Conservation (phyloP, 2,888 invertebrate species). For the Argyra leucocephala region DNA sequence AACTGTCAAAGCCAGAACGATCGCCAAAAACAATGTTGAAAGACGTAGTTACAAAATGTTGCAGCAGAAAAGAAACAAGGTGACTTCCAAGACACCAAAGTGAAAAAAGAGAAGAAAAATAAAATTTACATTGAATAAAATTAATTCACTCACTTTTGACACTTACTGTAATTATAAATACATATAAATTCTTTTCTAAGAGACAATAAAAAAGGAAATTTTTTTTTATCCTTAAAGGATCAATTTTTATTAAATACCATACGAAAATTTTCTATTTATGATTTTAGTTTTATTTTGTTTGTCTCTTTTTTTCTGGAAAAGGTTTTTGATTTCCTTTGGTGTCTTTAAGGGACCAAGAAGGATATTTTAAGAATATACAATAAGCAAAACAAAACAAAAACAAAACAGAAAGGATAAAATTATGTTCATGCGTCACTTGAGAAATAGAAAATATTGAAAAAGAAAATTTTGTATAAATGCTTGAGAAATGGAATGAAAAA, state of each 20-base stretch:
- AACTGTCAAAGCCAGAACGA: too few species aligned
- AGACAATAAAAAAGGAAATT: background rate
- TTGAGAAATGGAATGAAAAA: background rate
- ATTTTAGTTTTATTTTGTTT: too few species aligned
- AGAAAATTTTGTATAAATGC: background rate
- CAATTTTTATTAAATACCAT: slow-evolving; percentile 4
- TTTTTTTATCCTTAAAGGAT: slow-evolving; percentile 1
- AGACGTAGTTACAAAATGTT: too few species aligned
- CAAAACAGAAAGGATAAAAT: background rate
- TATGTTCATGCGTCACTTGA: slow-evolving; percentile 1
- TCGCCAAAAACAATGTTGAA: too few species aligned
- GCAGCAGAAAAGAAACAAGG: too few species aligned
- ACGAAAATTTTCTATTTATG: background rate
- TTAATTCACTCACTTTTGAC: too few species aligned
- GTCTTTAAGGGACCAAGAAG: background rate
- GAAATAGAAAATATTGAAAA: background rate
- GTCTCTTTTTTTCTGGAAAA: background rate
- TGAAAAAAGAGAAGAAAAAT: too few species aligned
- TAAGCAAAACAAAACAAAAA: background rate
- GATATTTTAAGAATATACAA: background rate
- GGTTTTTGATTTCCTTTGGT: background rate
- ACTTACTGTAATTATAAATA: too few species aligned
- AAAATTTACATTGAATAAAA: background rate
- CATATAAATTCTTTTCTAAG: too few species aligned
- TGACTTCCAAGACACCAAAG: too few species aligned